phyloP scores from a whole-genome alignment of 2,797 vertebrate genomes.

The Urocyon cinereoargenteus region DNA sequence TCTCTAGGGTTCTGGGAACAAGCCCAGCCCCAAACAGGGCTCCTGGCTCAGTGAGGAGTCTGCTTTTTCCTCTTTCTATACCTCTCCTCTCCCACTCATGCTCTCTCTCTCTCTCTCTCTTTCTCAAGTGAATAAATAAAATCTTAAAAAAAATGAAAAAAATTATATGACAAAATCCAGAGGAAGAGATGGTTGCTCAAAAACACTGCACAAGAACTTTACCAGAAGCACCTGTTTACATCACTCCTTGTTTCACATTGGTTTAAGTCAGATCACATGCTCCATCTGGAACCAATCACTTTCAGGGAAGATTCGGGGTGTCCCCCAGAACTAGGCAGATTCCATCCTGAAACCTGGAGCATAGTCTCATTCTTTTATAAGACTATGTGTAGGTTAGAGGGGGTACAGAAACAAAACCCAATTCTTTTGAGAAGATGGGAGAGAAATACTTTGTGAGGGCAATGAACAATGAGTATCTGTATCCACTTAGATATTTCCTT shows the following conservation, averaged over 20 bases:
- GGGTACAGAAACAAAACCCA: neutral
- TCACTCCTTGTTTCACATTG: neutral
- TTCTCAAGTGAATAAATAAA: too few relatives aligned
- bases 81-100: too few relatives aligned
- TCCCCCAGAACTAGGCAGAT: neutral
- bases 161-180: too few relatives aligned
- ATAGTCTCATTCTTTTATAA: neutral
- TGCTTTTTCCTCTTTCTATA: too few relatives aligned
- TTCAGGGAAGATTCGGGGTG: neutral
- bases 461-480: neutral
- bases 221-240: rapidly evolving
- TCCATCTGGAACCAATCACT: neutral
- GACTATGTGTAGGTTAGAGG: neutral
- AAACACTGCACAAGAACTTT: neutral
- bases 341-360: neutral
- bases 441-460: neutral
- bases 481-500: neutral
- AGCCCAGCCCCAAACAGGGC: too few relatives aligned
- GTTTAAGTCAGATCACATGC: neutral
- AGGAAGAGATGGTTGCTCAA: rapidly evolving
- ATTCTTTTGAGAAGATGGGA: rapidly evolving
- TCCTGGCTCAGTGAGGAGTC: too few relatives aligned
- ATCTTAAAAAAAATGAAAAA: too few relatives aligned
- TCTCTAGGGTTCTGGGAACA: too few relatives aligned
- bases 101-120: too few relatives aligned